These are phyloP conservation scores for Nymphalis c-album DNA, from an alignment of 2,888 invertebrate genomes.

Conservation along the genomic window DNA sequence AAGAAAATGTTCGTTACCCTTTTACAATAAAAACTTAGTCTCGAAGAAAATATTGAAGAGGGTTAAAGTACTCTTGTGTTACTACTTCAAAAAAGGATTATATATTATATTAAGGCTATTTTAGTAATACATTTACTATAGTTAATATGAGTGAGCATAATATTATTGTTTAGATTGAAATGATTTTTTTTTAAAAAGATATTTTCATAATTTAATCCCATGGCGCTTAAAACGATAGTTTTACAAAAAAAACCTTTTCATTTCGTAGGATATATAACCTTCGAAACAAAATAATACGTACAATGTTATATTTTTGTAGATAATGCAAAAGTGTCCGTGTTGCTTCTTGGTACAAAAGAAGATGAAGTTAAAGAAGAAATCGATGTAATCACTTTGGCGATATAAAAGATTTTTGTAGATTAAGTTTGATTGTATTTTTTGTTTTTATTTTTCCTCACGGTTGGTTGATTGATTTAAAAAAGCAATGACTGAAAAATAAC, in stretches of 20 bases:
- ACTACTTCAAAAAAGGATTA: not conserved
- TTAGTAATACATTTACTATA: not conserved
- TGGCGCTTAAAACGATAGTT: too few relatives aligned
- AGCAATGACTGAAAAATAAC: not conserved
- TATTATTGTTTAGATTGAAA: too few relatives aligned
- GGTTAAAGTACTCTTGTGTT: conserved; percentile 1
- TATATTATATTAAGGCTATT: not conserved
- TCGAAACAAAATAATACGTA: too few relatives aligned
- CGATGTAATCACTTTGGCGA: conserved; percentile 1
- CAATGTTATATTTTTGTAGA: too few relatives aligned
- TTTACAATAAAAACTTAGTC: conserved; percentile 1
- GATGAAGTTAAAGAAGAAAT: not conserved
- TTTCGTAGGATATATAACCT: too few relatives aligned
- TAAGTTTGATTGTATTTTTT: not conserved
- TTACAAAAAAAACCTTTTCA: too few relatives aligned
- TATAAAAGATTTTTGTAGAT: conserved; percentile 2
- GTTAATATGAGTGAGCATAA: not conserved
- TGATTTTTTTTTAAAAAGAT: too few relatives aligned
- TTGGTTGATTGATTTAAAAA: not conserved
- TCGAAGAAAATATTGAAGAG: not conserved
- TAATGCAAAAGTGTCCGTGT: not conserved
- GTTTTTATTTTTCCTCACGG: not conserved
- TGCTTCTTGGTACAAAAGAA: not conserved
- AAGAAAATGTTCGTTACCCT: conserved; percentile 3
- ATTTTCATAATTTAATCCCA: too few relatives aligned